phyloP scores from a whole-genome alignment of 2,888 invertebrate species.

The Auanema freiburgensis region DNA sequence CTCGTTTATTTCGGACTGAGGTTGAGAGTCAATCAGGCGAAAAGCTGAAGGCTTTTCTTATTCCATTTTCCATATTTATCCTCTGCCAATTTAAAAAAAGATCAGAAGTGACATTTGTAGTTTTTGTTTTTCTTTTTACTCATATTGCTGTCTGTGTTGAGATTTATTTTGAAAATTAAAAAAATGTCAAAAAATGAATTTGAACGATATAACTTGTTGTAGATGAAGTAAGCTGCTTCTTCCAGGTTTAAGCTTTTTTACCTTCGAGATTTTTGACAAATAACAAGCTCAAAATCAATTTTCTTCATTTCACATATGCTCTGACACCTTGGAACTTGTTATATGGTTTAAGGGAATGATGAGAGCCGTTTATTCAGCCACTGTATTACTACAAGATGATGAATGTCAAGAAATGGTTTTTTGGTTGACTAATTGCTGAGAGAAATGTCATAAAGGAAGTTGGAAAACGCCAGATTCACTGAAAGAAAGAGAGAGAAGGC shows the following conservation, averaged over 20 bases:
- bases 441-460: too few relatives aligned
- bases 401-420: too few relatives aligned
- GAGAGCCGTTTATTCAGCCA: neutral
- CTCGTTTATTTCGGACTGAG: too few relatives aligned
- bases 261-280: slow-evolving; percentile 1
- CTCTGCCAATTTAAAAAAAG: neutral
- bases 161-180: too few relatives aligned
- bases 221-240: neutral
- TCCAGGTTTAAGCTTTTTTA: neutral
- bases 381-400: too few relatives aligned
- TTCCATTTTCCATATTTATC: neutral
- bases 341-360: neutral
- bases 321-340: neutral
- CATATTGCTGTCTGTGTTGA: neutral
- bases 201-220: neutral
- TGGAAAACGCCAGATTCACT: too few relatives aligned
- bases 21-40: neutral
- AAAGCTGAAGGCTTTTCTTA: neutral
- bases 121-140: neutral
- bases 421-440: too few relatives aligned
- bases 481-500: too few relatives aligned
- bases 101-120: neutral
- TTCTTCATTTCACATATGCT: neutral
- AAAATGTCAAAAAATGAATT: neutral
- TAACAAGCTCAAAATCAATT: neutral